Percentiles rank a stretch among this genome's conserved stretches.
phyloP scores from a whole-genome alignment of 2,888 invertebrate genomes.

The Euzophera pinguis region DNA sequence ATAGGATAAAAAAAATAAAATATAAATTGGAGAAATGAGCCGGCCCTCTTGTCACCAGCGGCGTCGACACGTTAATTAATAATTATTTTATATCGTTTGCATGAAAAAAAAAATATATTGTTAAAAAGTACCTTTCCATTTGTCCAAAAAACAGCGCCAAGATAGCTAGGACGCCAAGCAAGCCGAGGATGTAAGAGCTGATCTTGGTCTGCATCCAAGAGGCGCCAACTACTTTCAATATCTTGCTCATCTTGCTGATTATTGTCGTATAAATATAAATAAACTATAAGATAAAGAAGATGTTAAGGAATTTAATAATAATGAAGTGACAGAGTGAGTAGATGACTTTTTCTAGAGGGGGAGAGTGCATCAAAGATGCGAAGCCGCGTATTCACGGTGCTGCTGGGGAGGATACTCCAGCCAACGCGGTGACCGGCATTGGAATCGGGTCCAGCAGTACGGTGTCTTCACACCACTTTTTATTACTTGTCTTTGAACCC shows the following conservation, averaged over 20 bases:
- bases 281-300: conserved; percentile 74
- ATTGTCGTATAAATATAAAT: conserved; percentile 28
- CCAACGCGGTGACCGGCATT: conserved; percentile 56
- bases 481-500: conserved; percentile 54
- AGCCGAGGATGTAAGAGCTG: conserved; percentile 84
- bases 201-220: conserved; percentile 88
- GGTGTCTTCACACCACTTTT: conserved; percentile 47
- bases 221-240: conserved; percentile 89
- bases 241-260: conserved; percentile 65
- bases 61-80: too few relatives aligned
- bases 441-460: conserved; percentile 40
- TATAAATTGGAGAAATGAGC: too few relatives aligned
- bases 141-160: conserved; percentile 85
- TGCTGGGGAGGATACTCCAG: conserved; percentile 37
- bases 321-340: conserved; percentile 78
- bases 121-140: conserved; percentile 78
- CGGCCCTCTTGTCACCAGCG: too few relatives aligned
- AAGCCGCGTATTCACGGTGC: conserved; percentile 51
- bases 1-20: too few relatives aligned
- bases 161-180: conserved; percentile 84
- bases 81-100: too few relatives aligned
- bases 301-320: conserved; percentile 76
- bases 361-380: conserved; percentile 70
- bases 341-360: conserved; percentile 62
- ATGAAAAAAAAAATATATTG: conserved; percentile 15